phyloP scores from a whole-genome alignment of 2,888 invertebrate species.

The Neoaliturus tenellus region DNA sequence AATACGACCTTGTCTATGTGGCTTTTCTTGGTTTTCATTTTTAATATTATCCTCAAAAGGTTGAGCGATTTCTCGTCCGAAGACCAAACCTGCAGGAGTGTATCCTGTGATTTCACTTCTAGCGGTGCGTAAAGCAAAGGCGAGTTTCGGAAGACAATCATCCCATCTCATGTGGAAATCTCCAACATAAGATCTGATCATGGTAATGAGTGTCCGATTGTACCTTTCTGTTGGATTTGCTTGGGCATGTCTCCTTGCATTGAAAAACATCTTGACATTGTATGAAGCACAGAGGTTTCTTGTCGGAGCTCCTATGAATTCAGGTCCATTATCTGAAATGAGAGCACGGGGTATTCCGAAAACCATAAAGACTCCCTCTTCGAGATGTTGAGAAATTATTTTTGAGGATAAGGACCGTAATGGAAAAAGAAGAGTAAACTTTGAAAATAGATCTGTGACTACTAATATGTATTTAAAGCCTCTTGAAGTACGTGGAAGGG shows the following conservation, averaged over 20 bases:
- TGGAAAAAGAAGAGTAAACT: neutral
- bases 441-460: neutral
- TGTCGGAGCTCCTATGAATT: neutral
- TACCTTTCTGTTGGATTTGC: conserved; percentile 69
- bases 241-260: conserved; percentile 68
- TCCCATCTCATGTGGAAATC: conserved; percentile 67
- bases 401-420: neutral
- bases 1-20: too few species aligned
- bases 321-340: neutral
- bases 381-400: neutral
- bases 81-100: neutral
- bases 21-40: too few species aligned
- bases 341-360: neutral
- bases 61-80: neutral
- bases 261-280: conserved; percentile 62
- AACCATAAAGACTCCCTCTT: neutral
- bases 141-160: conserved; percentile 59
- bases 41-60: too few species aligned
- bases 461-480: conserved; percentile 3
- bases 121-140: conserved; percentile 64
- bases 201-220: conserved; percentile 68
- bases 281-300: neutral
- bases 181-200: conserved; percentile 68
- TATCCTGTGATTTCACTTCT: conserved; percentile 16
- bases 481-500: neutral